Percentiles rank a stretch among this genome's conserved stretches.
Conservation (phyloP, 23 tunicate genomes). For the Aplidium turbinatum region DNA sequence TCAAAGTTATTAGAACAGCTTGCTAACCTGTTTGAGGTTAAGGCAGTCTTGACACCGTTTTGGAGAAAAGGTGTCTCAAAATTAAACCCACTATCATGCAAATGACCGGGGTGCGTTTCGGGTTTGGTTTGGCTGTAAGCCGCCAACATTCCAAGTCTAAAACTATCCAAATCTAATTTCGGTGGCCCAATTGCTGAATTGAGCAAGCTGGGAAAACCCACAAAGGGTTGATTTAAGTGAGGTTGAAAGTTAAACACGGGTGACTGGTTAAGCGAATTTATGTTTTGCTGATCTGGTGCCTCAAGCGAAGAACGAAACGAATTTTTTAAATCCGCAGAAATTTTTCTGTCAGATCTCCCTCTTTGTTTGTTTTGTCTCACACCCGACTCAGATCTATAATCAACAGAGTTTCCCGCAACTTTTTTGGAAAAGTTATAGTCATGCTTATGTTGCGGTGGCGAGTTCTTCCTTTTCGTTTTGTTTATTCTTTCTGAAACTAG, state of each 20-base stretch:
- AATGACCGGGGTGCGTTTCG: background rate
- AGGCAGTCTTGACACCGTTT: background rate
- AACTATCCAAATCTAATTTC: conserved; percentile 13
- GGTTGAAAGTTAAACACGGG: background rate
- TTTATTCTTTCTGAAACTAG: too few relatives aligned
- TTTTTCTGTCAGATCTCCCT: too few relatives aligned
- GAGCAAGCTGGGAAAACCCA: background rate
- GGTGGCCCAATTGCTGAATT: background rate
- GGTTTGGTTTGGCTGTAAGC: background rate
- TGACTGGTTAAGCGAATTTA: background rate
- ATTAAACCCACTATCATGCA: too few relatives aligned
- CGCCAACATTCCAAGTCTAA: conserved; percentile 4
- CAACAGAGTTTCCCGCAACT: too few relatives aligned
- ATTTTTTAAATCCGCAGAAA: background rate
- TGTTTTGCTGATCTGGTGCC: background rate
- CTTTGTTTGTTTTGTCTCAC: too few relatives aligned
- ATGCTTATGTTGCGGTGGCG: too few relatives aligned
- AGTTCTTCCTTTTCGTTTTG: too few relatives aligned
- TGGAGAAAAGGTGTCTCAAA: background rate
- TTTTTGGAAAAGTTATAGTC: too few relatives aligned
- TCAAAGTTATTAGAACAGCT: background rate
- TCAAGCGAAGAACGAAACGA: too few relatives aligned
- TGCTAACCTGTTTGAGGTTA: background rate
- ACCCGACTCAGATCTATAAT: too few relatives aligned
- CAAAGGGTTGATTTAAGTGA: background rate